Conservation (phyloP, 1,140 invertebrate genomes). For the Neoseiulus cucumeris region DNA sequence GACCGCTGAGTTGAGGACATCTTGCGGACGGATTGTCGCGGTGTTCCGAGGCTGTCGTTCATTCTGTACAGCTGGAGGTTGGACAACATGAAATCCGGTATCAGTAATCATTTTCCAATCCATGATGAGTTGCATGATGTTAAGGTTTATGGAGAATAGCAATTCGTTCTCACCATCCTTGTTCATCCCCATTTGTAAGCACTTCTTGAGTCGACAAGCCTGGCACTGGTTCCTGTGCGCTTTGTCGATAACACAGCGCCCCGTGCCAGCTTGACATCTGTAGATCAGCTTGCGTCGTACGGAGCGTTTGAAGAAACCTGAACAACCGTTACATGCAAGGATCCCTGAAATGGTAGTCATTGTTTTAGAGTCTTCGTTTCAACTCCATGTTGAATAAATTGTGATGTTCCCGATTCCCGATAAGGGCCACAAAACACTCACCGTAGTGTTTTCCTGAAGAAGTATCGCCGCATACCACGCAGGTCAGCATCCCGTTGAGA, state of each 20-base stretch:
- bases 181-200: conserved; percentile 97
- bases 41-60: conserved; percentile 95
- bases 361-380: too few species aligned
- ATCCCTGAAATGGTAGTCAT: conserved; percentile 36
- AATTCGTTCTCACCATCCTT: conserved; percentile 88
- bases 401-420: background rate
- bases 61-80: conserved; percentile 79
- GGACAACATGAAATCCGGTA: background rate
- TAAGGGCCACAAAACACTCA: background rate
- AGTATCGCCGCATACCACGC: conserved; percentile 88
- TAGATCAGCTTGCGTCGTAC: conserved; percentile 92
- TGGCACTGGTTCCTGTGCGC: conserved; percentile 96
- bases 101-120: background rate
- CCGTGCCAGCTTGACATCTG: conserved; percentile 90
- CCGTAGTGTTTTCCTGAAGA: conserved; percentile 91
- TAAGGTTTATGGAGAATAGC: too few species aligned
- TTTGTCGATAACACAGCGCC: conserved; percentile 88
- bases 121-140: background rate
- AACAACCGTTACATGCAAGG: conserved; percentile 95
- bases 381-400: too few species aligned
- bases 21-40: conserved; percentile 85
- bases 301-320: conserved; percentile 93
- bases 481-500: conserved; percentile 28
- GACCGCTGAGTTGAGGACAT: conserved; percentile 42
- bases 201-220: conserved; percentile 91